Conservation (phyloP, 92 coral and sea anemone species). For the Scolanthus callimorphus region DNA sequence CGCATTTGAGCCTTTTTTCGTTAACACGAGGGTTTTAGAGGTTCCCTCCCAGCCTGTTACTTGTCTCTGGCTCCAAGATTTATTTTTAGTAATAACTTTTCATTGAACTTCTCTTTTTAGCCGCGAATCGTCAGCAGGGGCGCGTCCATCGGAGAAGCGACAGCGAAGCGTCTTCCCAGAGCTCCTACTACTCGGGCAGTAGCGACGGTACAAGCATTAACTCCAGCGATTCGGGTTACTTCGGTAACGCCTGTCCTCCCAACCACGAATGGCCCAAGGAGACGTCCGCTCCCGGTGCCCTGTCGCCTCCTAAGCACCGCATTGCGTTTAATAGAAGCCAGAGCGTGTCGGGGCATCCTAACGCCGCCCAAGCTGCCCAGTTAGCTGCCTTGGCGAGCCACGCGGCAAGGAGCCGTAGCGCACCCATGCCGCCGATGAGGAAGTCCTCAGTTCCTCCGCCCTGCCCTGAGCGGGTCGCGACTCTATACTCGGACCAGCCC, state of each 20-base stretch:
- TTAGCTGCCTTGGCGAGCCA: constrained; percentile 81
- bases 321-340: constrained; percentile 63
- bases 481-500: constrained; percentile 22
- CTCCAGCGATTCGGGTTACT: constrained; percentile 86
- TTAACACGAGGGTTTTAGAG: too few relatives aligned
- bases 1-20: too few relatives aligned
- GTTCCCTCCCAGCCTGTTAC: too few relatives aligned
- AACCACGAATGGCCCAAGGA: constrained; percentile 65
- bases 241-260: constrained; percentile 66
- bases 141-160: constrained; percentile 63
- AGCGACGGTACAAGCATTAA: constrained; percentile 60
- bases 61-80: too few relatives aligned
- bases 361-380: constrained; percentile 83
- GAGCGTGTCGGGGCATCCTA: constrained; percentile 81
- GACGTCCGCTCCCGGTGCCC: constrained; percentile 57
- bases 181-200: constrained; percentile 78
- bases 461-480: constrained; percentile 43
- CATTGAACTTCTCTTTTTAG: too few relatives aligned
- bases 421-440: constrained; percentile 86
- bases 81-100: too few relatives aligned
- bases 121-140: constrained; percentile 30
- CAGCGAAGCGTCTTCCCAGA: constrained; percentile 79
- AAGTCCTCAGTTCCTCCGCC: constrained; percentile 82
- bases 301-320: constrained; percentile 50
- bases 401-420: constrained; percentile 89